phyloP scores from a whole-genome alignment of 2,113 vertebrate species.

The Passer montanus region DNA sequence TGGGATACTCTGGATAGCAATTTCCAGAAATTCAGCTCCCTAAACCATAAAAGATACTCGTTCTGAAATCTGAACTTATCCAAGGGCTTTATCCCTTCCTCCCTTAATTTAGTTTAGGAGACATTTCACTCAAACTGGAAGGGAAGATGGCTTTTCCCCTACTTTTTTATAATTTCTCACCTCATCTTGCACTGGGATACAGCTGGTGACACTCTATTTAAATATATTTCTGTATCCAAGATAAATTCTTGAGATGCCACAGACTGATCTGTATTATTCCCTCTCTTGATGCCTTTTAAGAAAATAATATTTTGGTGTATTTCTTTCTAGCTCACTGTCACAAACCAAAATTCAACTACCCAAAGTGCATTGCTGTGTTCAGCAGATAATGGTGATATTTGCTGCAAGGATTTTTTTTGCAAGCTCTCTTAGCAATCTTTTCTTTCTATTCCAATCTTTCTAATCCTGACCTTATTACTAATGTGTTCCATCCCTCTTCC shows the following conservation, averaged over 20 bases:
- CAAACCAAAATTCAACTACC: not conserved
- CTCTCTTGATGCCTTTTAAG: not conserved
- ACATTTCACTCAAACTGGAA: not conserved
- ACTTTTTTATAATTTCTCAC: not conserved
- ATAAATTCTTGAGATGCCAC: not conserved
- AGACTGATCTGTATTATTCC: not conserved
- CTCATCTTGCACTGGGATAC: not conserved
- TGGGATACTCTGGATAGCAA: not conserved
- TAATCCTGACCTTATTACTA: conserved; percentile 58
- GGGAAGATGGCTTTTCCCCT: not conserved
- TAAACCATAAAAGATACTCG: not conserved
- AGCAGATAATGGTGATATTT: not conserved
- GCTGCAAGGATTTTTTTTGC: not conserved
- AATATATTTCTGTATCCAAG: not conserved
- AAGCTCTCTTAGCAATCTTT: not conserved
- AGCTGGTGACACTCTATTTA: not conserved
- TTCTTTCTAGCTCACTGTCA: not conserved
- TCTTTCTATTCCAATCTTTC: conserved; percentile 13
- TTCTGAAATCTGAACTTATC: conserved; percentile 19
- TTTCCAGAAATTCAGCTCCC: not conserved
- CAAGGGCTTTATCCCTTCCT: not conserved
- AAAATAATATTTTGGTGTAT: not conserved
- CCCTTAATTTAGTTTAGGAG: not conserved
- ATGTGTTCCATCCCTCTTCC: not conserved
- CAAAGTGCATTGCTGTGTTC: not conserved